Percentiles rank a stretch among this genome's conserved stretches.
Conservation (phyloP, 1,140 invertebrate species). For the Lordiphosa mommai region DNA sequence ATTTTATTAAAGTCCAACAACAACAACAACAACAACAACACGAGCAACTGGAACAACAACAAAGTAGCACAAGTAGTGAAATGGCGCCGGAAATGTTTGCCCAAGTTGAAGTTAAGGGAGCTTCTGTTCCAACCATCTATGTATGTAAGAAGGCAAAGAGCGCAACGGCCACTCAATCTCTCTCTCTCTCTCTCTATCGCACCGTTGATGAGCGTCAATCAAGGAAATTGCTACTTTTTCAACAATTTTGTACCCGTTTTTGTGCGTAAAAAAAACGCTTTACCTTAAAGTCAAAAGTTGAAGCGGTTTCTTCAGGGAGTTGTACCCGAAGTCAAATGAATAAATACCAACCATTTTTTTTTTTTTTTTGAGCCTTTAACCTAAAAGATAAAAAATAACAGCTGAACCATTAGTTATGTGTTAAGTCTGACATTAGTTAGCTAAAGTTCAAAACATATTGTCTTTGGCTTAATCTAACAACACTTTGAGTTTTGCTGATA, state of each 20-base stretch:
- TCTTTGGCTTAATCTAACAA: too few relatives aligned
- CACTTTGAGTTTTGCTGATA: too few relatives aligned
- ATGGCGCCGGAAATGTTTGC: slow-evolving; percentile 63
- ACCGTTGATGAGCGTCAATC: slow-evolving; percentile 67
- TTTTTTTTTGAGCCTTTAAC: not conserved
- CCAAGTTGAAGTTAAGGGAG: slow-evolving; percentile 48
- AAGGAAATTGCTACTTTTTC: slow-evolving; percentile 74
- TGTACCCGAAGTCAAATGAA: not conserved
- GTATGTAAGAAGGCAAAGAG: too few relatives aligned
- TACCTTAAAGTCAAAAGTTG: slow-evolving; percentile 25
- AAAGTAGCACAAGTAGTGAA: slow-evolving; percentile 46
- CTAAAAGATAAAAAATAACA: too few relatives aligned
- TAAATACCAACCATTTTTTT: not conserved
- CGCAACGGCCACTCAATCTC: not conserved
- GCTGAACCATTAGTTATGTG: too few relatives aligned
- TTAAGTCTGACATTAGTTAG: too few relatives aligned
- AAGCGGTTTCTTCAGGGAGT: too few relatives aligned
- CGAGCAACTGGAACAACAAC: slow-evolving; percentile 8
- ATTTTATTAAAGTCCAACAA: slow-evolving; percentile 38
- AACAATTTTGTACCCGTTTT: slow-evolving; percentile 69
- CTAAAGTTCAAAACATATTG: too few relatives aligned
- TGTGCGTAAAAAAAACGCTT: slow-evolving; percentile 27
- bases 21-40: not conserved
- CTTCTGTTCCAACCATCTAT: slow-evolving; percentile 21
- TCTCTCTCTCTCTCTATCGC: not conserved